A percentile compares a stretch with the other conserved stretches of the same genome.
Evolutionary conservation across 2,113 vertebrate species (phyloP).

Genomic region (Proteles cristata): DNA sequence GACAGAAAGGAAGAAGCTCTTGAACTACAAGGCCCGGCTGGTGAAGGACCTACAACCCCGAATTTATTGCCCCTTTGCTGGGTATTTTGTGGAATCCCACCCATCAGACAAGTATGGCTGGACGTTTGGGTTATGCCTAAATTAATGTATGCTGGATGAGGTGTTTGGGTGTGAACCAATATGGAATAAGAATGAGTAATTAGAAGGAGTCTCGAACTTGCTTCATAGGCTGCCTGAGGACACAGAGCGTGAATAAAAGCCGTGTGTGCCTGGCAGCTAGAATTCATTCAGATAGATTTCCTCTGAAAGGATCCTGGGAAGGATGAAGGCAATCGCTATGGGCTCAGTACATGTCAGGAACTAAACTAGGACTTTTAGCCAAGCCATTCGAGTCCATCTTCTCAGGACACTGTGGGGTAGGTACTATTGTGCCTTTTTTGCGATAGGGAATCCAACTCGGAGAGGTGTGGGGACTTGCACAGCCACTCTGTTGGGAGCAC

Average conservation of each 20-base stretch:
- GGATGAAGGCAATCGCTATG: background rate
- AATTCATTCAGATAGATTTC: background rate
- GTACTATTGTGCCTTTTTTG: background rate
- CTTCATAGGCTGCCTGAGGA: background rate
- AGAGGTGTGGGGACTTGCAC: background rate
- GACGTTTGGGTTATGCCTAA: background rate
- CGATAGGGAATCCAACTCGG: background rate
- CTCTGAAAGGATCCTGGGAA: background rate
- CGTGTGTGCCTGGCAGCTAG: background rate
- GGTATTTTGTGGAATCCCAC: conserved; percentile 91
- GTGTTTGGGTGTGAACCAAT: background rate
- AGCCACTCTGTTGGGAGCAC: background rate
- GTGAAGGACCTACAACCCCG: conserved; percentile 86
- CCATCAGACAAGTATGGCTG: conserved; percentile 88
- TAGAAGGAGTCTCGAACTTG: background rate
- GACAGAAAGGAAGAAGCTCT: conserved; percentile 88
- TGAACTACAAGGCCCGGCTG: conserved; percentile 89
- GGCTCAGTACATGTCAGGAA: background rate
- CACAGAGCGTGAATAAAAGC: background rate
- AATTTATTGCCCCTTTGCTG: conserved; percentile 89
- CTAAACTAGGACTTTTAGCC: background rate
- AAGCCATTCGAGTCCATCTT: background rate
- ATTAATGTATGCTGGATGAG: background rate
- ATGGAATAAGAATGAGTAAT: background rate
- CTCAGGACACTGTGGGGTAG: background rate